Evolutionary conservation across 2,888 invertebrate species (phyloP), one percentile per base, ranked within the genome.

Genomic region (Oligia fasciuncula): DNA sequence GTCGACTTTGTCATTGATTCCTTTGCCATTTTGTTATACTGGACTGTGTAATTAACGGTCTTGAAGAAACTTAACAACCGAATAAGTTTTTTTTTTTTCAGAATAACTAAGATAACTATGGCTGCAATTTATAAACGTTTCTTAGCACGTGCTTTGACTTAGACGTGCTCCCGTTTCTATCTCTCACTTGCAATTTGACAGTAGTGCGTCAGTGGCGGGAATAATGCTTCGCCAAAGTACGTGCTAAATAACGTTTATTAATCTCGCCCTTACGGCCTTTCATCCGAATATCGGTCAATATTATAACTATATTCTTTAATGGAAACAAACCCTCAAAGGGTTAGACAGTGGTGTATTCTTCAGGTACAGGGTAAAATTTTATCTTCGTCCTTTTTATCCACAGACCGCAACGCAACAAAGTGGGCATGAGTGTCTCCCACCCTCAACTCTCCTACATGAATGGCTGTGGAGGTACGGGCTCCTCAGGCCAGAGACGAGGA

Each of bases 391-490:
- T 65, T 6, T 63, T 66, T 63, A n/a, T 1, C 11, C 17, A 2
- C 91, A 94, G 96, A 91, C 82, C 96, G 57, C 94, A 96, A 92
- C 93, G 96, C 40, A 96, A 96, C 90, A 96, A 96, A 91, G 96
- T 97, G 83, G 96, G 97, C 67, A 96, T 97, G 92, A 97, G 97
- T 90, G 95, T 97, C 8, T 97, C 97, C 0, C 97, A 97, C 86
- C 97, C 97, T 5, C 97, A 97, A 88, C 93, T 97, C 68, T 97
- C 97, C 90, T 98, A 97, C 92, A 97, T 97, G 93, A 97, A 97
- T 91, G 97, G 97, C 84, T 97, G 97, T 67, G 92, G 92, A 4
- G 92, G 93, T 0, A 86, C 88, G 0, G 91, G 89, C 14, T 88
- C 91, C 2, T 91, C 92, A 40, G 92, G 90, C 51, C 86, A 90